Conservation (phyloP, 2,113 vertebrate genomes). For the Cettia cetti region DNA sequence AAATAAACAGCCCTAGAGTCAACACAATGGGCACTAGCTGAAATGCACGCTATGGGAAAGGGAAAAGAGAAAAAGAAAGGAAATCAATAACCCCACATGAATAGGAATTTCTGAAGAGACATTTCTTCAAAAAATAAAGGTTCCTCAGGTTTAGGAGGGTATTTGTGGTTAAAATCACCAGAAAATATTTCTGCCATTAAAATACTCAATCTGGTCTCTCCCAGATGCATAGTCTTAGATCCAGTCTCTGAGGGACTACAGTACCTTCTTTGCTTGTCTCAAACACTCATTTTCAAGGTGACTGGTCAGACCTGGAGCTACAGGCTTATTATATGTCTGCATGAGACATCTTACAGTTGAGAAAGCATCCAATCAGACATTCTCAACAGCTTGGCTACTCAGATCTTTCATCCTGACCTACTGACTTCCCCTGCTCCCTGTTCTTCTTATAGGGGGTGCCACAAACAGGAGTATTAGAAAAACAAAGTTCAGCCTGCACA, state of each 20-base stretch:
- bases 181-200: not conserved
- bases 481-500: not conserved
- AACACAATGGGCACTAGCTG: not conserved
- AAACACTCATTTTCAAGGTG: not conserved
- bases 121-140: not conserved
- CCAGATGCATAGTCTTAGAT: fast-evolving
- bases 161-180: not conserved
- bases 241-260: not conserved
- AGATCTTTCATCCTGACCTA: not conserved
- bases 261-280: not conserved
- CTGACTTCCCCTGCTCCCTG: not conserved
- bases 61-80: not conserved
- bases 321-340: not conserved
- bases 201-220: not conserved
- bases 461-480: not conserved
- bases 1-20: not conserved
- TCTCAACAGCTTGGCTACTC: not conserved
- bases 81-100: not conserved
- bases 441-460: not conserved
- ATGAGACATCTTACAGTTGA: not conserved
- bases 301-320: not conserved
- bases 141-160: not conserved
- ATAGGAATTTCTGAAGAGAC: not conserved
- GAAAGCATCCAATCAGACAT: not conserved
- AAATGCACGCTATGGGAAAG: not conserved